Evolutionary conservation across 2,113 vertebrate genomes (phyloP).

Genomic region (Sterna hirundo): DNA sequence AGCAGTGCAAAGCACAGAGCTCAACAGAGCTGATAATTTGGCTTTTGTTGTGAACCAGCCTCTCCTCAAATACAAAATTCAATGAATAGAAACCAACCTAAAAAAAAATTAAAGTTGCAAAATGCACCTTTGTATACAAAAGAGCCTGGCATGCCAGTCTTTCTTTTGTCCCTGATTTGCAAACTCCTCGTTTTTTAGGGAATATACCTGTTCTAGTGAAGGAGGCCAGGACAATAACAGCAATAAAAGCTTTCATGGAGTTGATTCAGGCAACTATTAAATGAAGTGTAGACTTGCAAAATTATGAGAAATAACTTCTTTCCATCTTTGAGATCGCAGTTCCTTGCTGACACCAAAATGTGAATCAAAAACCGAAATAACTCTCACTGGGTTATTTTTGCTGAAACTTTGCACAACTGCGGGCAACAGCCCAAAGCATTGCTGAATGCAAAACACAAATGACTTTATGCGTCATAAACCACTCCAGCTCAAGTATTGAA

Average conservation of each 20-base stretch:
- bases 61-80: background rate
- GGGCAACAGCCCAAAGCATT: background rate
- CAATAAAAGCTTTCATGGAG: background rate
- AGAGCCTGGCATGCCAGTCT: background rate
- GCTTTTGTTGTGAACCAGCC: background rate
- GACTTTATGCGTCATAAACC: background rate
- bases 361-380: slow-evolving; percentile 4
- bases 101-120: background rate
- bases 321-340: background rate
- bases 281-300: background rate
- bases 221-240: background rate
- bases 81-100: background rate
- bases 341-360: background rate
- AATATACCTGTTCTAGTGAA: background rate
- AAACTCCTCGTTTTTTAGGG: background rate
- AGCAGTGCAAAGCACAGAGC: background rate
- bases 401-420: background rate
- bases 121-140: background rate
- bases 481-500: background rate
- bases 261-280: background rate
- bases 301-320: background rate
- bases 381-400: background rate
- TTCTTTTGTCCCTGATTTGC: background rate
- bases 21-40: background rate
- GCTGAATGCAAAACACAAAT: background rate